Percentiles rank a stretch among this genome's conserved stretches.
phyloP scores from a whole-genome alignment of 2,888 invertebrate species.

The Listrodromus nycthemerus region DNA sequence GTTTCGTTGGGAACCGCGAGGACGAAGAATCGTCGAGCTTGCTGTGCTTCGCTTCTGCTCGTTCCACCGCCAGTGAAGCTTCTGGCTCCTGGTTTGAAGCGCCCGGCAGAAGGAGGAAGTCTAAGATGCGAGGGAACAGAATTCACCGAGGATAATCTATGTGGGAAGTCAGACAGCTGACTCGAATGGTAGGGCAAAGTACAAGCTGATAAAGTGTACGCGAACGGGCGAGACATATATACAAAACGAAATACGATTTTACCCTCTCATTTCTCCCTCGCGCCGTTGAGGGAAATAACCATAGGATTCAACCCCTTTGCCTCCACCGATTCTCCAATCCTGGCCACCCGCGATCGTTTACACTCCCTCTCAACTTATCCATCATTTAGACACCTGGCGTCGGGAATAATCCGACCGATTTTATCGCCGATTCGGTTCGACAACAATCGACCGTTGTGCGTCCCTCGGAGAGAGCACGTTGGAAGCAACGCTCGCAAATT shows the following conservation, averaged over 20 bases:
- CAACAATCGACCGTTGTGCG: constrained; percentile 54
- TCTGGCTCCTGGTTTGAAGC: constrained; percentile 30
- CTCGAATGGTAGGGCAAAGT: constrained; percentile 69
- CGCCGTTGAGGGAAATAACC: constrained; percentile 52
- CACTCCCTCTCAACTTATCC: constrained; percentile 51
- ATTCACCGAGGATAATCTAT: constrained; percentile 79
- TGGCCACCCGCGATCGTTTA: constrained; percentile 48
- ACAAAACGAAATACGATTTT: constrained; percentile 31
- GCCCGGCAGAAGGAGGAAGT: constrained; percentile 27
- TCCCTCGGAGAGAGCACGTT: neutral
- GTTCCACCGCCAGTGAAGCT: constrained; percentile 13
- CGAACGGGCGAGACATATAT: constrained; percentile 66
- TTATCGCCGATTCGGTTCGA: constrained; percentile 26
- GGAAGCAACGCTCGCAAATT: neutral
- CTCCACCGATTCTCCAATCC: constrained; percentile 18
- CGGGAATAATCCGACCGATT: constrained; percentile 59
- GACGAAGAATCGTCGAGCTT: constrained; percentile 45
- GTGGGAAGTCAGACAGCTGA: constrained; percentile 79
- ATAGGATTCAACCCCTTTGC: constrained; percentile 43
- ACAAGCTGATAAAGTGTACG: constrained; percentile 34
- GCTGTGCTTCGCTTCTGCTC: constrained; percentile 12
- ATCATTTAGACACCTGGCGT: constrained; percentile 57
- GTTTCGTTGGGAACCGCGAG: constrained; percentile 24
- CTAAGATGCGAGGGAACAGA: constrained; percentile 71
- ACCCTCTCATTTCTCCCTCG: constrained; percentile 50